These are phyloP conservation scores for Epicampocera succincta DNA, from an alignment of 2,888 invertebrate genomes.

Conservation along the genomic window DNA sequence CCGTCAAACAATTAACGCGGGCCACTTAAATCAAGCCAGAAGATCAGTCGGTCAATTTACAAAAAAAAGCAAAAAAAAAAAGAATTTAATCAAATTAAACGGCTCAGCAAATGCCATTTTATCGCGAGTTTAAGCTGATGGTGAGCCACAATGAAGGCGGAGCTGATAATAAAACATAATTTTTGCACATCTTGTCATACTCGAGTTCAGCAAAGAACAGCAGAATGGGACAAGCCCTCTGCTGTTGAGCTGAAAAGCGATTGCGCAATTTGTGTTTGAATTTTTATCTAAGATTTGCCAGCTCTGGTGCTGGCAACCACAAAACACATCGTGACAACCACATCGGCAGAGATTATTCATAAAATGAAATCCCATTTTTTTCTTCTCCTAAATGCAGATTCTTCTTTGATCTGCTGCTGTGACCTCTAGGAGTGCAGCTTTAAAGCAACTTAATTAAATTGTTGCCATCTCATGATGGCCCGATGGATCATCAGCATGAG, in stretches of 20 bases:
- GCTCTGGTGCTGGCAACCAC: background rate
- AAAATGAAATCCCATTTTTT: conserved; percentile 24
- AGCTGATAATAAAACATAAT: background rate
- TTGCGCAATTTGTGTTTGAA: conserved; percentile 50
- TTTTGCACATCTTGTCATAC: conserved; percentile 38
- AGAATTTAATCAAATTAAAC: conserved; percentile 55
- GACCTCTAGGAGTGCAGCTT: conserved; percentile 52
- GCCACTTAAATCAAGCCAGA: conserved; percentile 42
- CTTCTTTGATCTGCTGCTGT: conserved; percentile 43
- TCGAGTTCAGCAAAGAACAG: background rate
- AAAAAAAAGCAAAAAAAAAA: conserved; percentile 11
- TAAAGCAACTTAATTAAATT: conserved; percentile 43
- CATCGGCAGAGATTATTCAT: conserved; percentile 17
- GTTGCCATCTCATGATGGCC: conserved; percentile 25
- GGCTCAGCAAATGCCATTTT: conserved; percentile 17
- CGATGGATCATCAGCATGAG: background rate
- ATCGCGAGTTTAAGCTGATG: conserved; percentile 11
- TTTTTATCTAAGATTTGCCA: conserved; percentile 32
- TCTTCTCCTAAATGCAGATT: conserved; percentile 18
- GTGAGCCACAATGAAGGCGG: background rate
- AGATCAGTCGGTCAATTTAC: conserved; percentile 55
- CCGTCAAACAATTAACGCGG: conserved; percentile 42
- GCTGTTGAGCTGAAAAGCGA: conserved; percentile 13
- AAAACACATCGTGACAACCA: conserved; percentile 49
- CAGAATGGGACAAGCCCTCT: conserved; percentile 44